Conservation (phyloP, 2,888 invertebrate species). For the Homarus gammarus region DNA sequence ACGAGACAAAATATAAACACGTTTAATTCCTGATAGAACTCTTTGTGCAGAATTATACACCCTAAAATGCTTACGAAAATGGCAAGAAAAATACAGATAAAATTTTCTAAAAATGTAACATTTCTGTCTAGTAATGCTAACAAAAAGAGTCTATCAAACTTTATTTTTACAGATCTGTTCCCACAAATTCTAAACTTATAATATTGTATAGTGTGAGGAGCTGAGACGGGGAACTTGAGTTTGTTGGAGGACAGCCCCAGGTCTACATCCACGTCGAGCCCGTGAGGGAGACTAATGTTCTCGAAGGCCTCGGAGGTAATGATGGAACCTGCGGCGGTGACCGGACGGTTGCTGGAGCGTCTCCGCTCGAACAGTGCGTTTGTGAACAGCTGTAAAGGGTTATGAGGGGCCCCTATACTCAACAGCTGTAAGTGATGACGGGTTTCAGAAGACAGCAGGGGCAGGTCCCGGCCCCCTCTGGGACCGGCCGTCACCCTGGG, state of each 20-base stretch:
- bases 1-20: slow-evolving; percentile 97
- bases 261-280: slow-evolving; percentile 47
- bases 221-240: slow-evolving; percentile 76
- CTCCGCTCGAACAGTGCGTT: slow-evolving; percentile 78
- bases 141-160: slow-evolving; percentile 94
- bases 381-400: slow-evolving; percentile 78
- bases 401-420: slow-evolving; percentile 70
- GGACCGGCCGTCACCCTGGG: slow-evolving; percentile 51
- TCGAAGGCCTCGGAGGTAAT: slow-evolving; percentile 48
- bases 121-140: slow-evolving; percentile 96
- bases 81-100: slow-evolving; percentile 90
- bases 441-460: slow-evolving; percentile 60
- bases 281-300: slow-evolving; percentile 41
- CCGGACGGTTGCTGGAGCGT: slow-evolving; percentile 77
- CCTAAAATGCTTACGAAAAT: slow-evolving; percentile 92
- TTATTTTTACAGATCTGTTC: slow-evolving; percentile 84
- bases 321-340: slow-evolving; percentile 43
- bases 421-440: slow-evolving; percentile 61
- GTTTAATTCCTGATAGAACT: slow-evolving; percentile 94
- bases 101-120: slow-evolving; percentile 88
- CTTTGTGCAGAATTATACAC: slow-evolving; percentile 88
- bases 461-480: slow-evolving; percentile 44
- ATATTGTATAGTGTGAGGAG: slow-evolving; percentile 82
- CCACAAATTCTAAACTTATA: slow-evolving; percentile 85
- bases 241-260: slow-evolving; percentile 48